Evolutionary conservation across 2,888 invertebrate species (phyloP).

Genomic region (Cinara cedri): DNA sequence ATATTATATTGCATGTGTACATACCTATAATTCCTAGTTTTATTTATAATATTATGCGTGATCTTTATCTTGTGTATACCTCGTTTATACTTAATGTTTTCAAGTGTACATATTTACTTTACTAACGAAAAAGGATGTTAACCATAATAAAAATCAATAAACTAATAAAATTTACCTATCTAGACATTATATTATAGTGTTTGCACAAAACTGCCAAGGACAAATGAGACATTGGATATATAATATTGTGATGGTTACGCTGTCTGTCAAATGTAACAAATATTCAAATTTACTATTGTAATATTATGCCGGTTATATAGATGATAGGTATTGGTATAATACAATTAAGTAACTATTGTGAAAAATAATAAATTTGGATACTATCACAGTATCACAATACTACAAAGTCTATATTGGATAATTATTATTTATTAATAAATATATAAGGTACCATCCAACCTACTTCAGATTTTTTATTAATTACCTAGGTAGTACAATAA

Average conservation of each 20-base stretch:
- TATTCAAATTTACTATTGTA: constrained; percentile 27
- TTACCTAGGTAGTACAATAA: neutral
- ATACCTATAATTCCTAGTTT: no score
- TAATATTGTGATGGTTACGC: neutral
- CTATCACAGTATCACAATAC: no score
- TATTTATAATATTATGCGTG: no score
- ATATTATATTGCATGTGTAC: no score
- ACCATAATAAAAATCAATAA: constrained; percentile 7
- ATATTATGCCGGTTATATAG: neutral
- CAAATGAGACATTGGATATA: neutral
- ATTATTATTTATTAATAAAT: neutral
- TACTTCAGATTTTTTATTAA: no score
- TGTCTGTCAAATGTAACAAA: constrained; percentile 36
- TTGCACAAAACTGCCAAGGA: constrained; percentile 3
- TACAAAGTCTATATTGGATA: neutral
- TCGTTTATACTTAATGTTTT: no score
- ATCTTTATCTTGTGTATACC: no score
- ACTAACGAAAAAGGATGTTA: no score
- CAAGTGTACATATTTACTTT: no score
- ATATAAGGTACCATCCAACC: no score
- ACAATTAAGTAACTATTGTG: constrained; percentile 25
- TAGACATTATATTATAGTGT: neutral
- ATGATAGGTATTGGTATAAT: neutral
- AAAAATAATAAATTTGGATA: neutral
- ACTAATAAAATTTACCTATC: constrained; percentile 11